Conservation (phyloP, 2,888 invertebrate genomes). For the Xestoiulus laeticollis region DNA sequence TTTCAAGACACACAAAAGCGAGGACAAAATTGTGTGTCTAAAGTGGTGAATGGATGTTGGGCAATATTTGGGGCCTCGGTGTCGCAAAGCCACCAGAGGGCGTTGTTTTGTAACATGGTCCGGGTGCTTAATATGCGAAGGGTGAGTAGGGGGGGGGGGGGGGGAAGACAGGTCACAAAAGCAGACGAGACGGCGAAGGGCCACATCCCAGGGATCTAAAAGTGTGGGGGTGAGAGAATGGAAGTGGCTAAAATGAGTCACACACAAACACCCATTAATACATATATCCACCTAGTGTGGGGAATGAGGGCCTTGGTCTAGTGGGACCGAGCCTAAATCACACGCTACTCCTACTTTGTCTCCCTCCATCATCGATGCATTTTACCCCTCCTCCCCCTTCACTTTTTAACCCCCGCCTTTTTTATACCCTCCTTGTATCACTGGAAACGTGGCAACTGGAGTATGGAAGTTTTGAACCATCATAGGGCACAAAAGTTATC, state of each 20-base stretch:
- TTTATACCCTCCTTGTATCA: background rate
- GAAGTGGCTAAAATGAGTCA: constrained; percentile 50
- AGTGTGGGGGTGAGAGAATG: constrained; percentile 39
- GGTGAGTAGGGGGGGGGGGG: background rate
- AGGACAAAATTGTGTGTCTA: constrained; percentile 20
- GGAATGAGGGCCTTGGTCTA: background rate
- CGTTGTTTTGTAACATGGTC: background rate
- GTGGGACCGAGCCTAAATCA: constrained; percentile 28
- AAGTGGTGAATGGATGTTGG: constrained; percentile 34
- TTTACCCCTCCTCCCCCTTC: too few relatives aligned
- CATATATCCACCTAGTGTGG: constrained; percentile 29
- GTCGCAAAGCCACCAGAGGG: background rate
- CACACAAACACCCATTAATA: constrained; percentile 48
- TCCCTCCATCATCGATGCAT: background rate
- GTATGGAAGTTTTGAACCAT: constrained; percentile 2
- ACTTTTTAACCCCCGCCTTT: constrained; percentile 18
- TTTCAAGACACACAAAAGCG: background rate
- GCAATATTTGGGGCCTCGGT: background rate
- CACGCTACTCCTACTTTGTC: constrained; percentile 30
- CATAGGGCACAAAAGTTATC: constrained; percentile 17
- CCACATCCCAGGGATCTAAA: constrained; percentile 2
- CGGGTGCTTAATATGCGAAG: constrained; percentile 23
- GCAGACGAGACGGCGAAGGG: constrained; percentile 34
- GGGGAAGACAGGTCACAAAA: background rate
- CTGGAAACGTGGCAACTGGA: background rate